phyloP scores from a whole-genome alignment of 2,888 invertebrate genomes.

The Drosophila gaucha region DNA sequence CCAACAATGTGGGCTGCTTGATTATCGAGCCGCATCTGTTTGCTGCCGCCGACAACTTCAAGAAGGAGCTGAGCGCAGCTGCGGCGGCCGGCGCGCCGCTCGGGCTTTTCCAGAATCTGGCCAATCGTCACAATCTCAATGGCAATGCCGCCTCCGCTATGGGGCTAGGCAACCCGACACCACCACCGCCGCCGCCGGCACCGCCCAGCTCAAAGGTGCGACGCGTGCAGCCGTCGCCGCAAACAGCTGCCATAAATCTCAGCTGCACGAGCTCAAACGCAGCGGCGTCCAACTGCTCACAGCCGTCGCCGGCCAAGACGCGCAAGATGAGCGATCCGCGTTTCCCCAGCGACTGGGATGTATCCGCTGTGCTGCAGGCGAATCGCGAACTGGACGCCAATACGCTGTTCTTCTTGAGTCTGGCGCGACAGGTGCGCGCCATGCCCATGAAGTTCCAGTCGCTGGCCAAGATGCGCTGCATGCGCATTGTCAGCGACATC shows the following conservation, averaged over 20 bases:
- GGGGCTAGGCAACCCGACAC: conserved; percentile 50
- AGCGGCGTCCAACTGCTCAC: conserved; percentile 23
- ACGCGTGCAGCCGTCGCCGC: conserved; percentile 81
- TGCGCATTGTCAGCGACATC: conserved; percentile 84
- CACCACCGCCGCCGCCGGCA: conserved; percentile 62
- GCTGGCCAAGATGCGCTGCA: conserved; percentile 84
- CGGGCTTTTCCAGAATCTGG: conserved; percentile 78
- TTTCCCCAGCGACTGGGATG: conserved; percentile 75
- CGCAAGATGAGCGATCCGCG: conserved; percentile 73
- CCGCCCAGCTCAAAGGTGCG: conserved; percentile 70
- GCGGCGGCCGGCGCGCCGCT: conserved; percentile 72
- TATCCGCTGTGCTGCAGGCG: conserved; percentile 81
- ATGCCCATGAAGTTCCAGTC: conserved; percentile 84
- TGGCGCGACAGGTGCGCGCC: conserved; percentile 82
- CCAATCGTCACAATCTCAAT: conserved; percentile 57
- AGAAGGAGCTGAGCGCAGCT: conserved; percentile 78
- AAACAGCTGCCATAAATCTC: conserved; percentile 80
- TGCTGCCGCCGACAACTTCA: conserved; percentile 81
- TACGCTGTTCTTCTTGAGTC: conserved; percentile 83
- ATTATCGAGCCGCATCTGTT: conserved; percentile 81
- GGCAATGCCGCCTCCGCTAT: conserved; percentile 28
- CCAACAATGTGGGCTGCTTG: conserved; percentile 78
- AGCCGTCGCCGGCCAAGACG: conserved; percentile 72
- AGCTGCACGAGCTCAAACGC: conserved; percentile 66
- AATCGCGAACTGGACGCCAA: conserved; percentile 84